Evolutionary conservation across 2,113 vertebrate species (phyloP), one percentile per base, ranked within the genome.

Genomic region (Laticauda laticaudata): DNA sequence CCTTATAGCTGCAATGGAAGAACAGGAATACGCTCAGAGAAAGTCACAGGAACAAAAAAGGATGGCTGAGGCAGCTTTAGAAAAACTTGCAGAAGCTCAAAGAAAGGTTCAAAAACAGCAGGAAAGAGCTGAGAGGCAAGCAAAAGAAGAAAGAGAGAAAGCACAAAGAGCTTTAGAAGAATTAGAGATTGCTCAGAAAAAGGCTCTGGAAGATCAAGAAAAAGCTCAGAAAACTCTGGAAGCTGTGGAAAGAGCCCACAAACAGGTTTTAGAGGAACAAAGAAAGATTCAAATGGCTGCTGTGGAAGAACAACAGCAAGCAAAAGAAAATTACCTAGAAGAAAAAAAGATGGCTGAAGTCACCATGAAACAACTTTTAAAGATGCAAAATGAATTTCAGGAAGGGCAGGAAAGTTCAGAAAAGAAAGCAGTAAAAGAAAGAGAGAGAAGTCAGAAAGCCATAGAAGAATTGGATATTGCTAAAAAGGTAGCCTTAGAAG

Each of bases 401-500:
- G 86, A 69, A 54, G 86, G 88, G 15, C 91, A 75, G 34, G 86
- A 88, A 18, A 54, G 48, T 48, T 59, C 86, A 54, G 85, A 61
- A 45, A n/a, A 86, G 69, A 54, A 51, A 43, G 45, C 56, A 26
- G 7, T 12, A 39, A 51, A 95, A 53, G 59, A 94, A 34, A 34
- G 34, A 51, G 85, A n/a, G 3, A 45, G 20, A 55, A 10, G 29
- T 94, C 92, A 93, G 56, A 93, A 45, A 6, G 57, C 90, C 5
- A 15, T 92, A 20, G 90, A 93, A 59, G 88, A 95, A 3, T 69
- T 87, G 39, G 81, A 92, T 14, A 87, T 45, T 9, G 29, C 61
- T 45, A 54, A 45, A 9, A 45, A 55, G 10, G 11, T 20, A 2
- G 20, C 56, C 55, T 10, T 34, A 8, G 91, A 92, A 20, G 91